phyloP scores from a whole-genome alignment of 2,113 vertebrate genomes.

The Chinchilla lanigera region DNA sequence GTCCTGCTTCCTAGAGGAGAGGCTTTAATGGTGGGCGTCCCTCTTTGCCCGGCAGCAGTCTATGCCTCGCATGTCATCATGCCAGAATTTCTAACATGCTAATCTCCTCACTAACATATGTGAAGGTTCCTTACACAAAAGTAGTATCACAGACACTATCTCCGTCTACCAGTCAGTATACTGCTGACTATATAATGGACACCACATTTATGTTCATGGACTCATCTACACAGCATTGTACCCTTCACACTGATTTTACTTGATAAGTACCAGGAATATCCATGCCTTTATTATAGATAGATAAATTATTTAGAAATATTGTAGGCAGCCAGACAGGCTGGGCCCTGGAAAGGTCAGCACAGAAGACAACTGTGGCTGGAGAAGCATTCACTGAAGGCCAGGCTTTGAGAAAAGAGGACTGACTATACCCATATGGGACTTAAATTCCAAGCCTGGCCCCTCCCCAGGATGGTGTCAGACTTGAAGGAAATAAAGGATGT shows the following conservation, averaged over 20 bases:
- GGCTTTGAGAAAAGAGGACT: no score
- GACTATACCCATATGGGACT: neutral
- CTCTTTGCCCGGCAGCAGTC: neutral
- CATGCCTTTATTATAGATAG: neutral
- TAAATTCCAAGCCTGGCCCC: neutral
- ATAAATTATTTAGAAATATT: no score
- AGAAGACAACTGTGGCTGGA: no score
- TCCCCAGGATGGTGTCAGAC: neutral
- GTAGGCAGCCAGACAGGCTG: no score
- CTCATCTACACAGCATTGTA: neutral
- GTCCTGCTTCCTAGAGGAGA: neutral
- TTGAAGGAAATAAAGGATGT: neutral
- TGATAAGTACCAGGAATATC: neutral
- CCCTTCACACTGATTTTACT: neutral
- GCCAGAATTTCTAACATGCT: neutral
- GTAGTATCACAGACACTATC: neutral
- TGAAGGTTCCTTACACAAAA: neutral
- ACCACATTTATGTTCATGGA: neutral
- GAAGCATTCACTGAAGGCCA: no score
- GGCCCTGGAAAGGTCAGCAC: no score
- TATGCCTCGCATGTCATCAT: neutral
- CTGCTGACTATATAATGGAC: neutral
- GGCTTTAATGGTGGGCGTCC: neutral
- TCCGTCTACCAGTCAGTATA: neutral
- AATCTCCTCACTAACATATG: neutral